Base-by-base conservation (phyloP, 1,140 invertebrate genomes). In the Drosophila kanapiae region DNA sequence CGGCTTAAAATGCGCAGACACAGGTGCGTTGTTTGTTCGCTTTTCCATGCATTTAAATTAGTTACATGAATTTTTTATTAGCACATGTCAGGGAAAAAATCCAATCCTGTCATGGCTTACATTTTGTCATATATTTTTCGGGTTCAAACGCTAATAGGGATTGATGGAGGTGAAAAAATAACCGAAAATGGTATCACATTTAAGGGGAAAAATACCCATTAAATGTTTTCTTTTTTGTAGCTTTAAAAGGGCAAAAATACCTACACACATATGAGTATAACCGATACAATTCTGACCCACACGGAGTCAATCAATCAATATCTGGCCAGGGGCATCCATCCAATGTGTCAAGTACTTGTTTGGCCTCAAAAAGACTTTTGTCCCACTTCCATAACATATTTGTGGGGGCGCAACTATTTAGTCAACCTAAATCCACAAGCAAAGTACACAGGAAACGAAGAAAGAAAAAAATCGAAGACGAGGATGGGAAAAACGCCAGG, bases 41-140 rank as follows among this genome's bases (percentile, higher is more conserved):
- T 51, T 63, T 64, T 53, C 69, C 83, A 88, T 87, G 84, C 80
- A 87, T 88, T 78, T 87, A 83, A 88, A 88, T 86, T 86, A 88
- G 83, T 77, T 56, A 42, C 62, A 82, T 86, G 63, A 35, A 83
- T 86, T 76, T 76, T 87, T 74, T 80, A 86, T 86, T 51, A 83
- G 31, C 72, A 63, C 47, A 58, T 38, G 49, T 18, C 40, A 62
- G 37, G 45, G 9, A 13, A 42, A 72, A 38, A 74, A 47, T n/a
- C 18, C 29, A 18, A 11, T 3, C 38, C 31, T 38, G 38, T 68
- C 61, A 10, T n/a, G 9, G 29, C 38, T 18, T 6, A 45, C 37
- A 40, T 61, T 56, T 40, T 58, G 14, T 59, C 18, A 18, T 16
- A 33, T n/a, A 38, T 31, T 53, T 40, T 53, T 60, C 11, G 35